Evolutionary conservation across 2,797 vertebrate genomes (phyloP), one percentile per base, ranked within the genome.

Genomic region (Smutsia gigantea): DNA sequence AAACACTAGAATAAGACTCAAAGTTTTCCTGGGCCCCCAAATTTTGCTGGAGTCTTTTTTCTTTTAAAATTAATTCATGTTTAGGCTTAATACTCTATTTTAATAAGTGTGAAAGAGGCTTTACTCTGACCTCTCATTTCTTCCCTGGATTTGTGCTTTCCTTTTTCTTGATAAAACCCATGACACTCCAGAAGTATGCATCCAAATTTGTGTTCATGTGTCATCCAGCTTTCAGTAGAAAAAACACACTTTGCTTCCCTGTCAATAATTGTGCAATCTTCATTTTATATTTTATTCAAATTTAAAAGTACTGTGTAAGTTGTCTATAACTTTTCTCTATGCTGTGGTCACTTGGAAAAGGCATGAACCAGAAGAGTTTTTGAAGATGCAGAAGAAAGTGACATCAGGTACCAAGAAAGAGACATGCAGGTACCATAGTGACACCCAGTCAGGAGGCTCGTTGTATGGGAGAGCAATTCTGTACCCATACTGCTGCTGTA

Each of bases 1-100:
- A 97, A 97, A 96, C 90, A 93, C 85, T 92, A 95, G 88, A 95
- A 94, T 85, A 94, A 94, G 39, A n/a, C 89, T 95, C 63, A 61
- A 2, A 79, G 90, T 97, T 97, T 97, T 96, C 68, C n/a, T 96
- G 77, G 78, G 95, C 72, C 94, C 95, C 89, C 92, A 97, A 94
- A 90, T 97, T 87, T 90, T 79, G 29, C 89, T 90, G 77, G 91
- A 97, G 93, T 90, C 95, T 94, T 66, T 89, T 92, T 91, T 97
- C 72, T 93, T 95, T 93, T 68, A 51, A 95, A 96, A 96, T 87
- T 94, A 95, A 95, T 95, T 96, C 13, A 37, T 97, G 93, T 97
- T 97, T 95, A 96, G 90, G 71, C 51, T 96, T 96, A 94, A 77
- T 95, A 85, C n/a, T 90, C 90, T 94, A 10, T 74, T 87, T 88